phyloP scores from a whole-genome alignment of 2,888 invertebrate species.

The Actias luna region DNA sequence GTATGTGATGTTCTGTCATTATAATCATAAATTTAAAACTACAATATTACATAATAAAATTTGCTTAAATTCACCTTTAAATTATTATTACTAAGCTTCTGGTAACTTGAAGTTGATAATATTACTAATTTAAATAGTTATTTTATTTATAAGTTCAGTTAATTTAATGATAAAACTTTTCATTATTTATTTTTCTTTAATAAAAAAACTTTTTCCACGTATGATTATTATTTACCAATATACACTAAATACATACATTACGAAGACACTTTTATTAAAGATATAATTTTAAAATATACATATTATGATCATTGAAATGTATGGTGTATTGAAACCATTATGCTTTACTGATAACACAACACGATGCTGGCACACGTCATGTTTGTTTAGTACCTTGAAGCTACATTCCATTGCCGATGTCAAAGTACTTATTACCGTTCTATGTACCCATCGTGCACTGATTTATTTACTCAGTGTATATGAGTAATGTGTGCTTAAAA shows the following conservation, averaged over 20 bases:
- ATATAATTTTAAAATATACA: neutral
- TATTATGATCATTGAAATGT: neutral
- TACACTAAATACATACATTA: too few species aligned
- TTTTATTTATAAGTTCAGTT: neutral
- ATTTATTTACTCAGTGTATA: conserved; percentile 31
- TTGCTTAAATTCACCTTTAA: neutral
- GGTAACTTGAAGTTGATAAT: neutral
- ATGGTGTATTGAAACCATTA: conserved; percentile 40
- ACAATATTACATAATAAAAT: neutral
- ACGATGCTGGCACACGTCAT: conserved; percentile 42
- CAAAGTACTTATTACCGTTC: conserved; percentile 61
- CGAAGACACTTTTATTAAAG: neutral
- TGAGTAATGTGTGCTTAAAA: conserved; percentile 24
- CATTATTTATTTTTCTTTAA: neutral
- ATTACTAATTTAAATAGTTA: too few species aligned
- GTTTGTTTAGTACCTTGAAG: conserved; percentile 57
- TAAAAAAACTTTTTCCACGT: neutral
- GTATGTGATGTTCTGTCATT: neutral
- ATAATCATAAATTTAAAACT: neutral
- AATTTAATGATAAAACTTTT: neutral
- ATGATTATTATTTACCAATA: neutral
- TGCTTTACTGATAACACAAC: conserved; percentile 60
- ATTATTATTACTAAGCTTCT: neutral
- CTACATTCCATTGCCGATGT: conserved; percentile 71
- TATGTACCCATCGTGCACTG: conserved; percentile 29